These are phyloP conservation scores for Melanostoma mellinum DNA, from an alignment of 2,888 invertebrate genomes.

Conservation along the genomic window DNA sequence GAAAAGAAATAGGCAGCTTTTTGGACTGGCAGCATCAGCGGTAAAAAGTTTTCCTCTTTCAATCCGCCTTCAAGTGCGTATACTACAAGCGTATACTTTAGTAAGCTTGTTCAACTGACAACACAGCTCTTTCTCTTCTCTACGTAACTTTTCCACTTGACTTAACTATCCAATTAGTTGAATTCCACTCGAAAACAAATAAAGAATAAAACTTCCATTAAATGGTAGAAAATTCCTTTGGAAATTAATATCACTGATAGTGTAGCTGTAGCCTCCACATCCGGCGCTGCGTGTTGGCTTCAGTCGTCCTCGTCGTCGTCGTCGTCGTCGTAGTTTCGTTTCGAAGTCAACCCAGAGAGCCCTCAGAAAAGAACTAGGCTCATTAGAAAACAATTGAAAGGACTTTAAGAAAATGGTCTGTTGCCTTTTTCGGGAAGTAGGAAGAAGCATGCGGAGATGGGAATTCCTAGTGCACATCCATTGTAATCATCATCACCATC, in stretches of 20 bases:
- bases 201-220: conserved; percentile 44
- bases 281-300: not conserved
- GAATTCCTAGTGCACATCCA: conserved; percentile 34
- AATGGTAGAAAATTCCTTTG: conserved; percentile 35
- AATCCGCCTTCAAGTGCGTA: conserved; percentile 13
- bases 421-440: not conserved
- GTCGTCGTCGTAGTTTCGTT: too few relatives aligned
- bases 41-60: conserved; percentile 38
- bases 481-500: conserved; percentile 55
- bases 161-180: conserved; percentile 70
- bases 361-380: conserved; percentile 49
- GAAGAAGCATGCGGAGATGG: not conserved
- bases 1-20: conserved; percentile 2
- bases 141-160: conserved; percentile 64
- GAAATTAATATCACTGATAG: conserved; percentile 62
- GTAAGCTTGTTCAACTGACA: conserved; percentile 3
- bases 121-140: not conserved
- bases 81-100: not conserved
- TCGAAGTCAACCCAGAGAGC: not conserved
- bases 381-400: conserved; percentile 68
- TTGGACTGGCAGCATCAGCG: not conserved
- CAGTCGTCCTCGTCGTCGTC: not conserved
- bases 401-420: conserved; percentile 33
- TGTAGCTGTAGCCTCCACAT: not conserved
- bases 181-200: conserved; percentile 51